Evolutionary conservation across 2,113 vertebrate species (phyloP).

Genomic region (Megaceryle maxima): DNA sequence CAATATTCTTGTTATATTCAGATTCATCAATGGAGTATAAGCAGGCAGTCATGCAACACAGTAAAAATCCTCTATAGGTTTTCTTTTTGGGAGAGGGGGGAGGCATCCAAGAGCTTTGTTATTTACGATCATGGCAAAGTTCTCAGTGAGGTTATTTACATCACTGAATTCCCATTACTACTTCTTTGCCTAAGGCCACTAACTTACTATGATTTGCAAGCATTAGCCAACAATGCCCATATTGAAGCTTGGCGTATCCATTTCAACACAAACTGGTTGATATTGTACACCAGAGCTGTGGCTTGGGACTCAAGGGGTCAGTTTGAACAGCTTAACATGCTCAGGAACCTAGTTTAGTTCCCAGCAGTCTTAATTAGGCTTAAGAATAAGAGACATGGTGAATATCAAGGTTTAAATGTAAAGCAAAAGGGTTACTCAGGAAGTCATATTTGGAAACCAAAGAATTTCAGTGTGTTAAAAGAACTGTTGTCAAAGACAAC

Average conservation of each 20-base stretch:
- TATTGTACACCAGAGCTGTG: not conserved
- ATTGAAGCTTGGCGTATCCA: slow-evolving; percentile 38
- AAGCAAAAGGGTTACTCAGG: not conserved
- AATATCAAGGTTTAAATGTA: not conserved
- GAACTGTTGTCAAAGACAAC: not conserved
- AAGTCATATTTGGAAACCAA: not conserved
- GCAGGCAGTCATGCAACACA: not conserved
- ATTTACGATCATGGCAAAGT: not conserved
- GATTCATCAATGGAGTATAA: not conserved
- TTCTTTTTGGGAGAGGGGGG: not conserved
- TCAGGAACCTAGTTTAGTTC: not conserved
- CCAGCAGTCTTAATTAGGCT: not conserved
- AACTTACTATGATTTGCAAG: slow-evolving; percentile 7
- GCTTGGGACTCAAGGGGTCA: slow-evolving; percentile 2
- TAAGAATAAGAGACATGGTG: not conserved
- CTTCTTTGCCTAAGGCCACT: slow-evolving; percentile 11
- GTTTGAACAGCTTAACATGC: not conserved
- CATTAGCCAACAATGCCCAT: slow-evolving; percentile 40
- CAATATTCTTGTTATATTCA: not conserved
- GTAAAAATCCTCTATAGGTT: not conserved
- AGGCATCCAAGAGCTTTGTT: not conserved
- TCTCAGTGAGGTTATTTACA: slow-evolving; percentile 7
- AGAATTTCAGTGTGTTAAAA: not conserved
- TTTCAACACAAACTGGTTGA: not conserved
- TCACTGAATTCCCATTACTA: not conserved